phyloP scores from a whole-genome alignment of 2,113 vertebrate genomes.

The Malurus elegans region DNA sequence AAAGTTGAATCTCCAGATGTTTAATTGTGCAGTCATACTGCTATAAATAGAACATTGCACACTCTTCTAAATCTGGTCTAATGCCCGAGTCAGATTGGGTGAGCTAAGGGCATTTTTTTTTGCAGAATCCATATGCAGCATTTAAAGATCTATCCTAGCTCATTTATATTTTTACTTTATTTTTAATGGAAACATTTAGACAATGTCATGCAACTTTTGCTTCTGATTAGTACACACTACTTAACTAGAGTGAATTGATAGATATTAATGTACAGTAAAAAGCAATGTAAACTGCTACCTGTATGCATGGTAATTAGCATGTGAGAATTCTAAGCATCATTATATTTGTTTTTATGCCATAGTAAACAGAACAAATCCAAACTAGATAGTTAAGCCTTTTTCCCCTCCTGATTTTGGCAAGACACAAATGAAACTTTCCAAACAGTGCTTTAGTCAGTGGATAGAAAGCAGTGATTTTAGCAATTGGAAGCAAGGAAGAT shows the following conservation, averaged over 20 bases:
- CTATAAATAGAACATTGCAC: neutral
- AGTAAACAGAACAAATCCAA: slow-evolving; percentile 4
- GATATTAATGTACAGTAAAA: neutral
- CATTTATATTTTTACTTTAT: neutral
- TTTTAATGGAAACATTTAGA: neutral
- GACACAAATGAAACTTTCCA: neutral
- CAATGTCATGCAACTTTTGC: neutral
- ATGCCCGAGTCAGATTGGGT: neutral
- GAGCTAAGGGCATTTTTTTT: neutral
- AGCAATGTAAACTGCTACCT: neutral
- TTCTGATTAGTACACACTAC: neutral
- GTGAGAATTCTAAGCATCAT: neutral
- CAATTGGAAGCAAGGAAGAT: neutral
- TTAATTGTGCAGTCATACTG: neutral
- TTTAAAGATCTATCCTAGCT: neutral
- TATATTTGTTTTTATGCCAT: neutral
- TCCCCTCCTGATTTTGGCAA: neutral
- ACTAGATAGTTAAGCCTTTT: neutral
- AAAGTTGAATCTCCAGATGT: neutral
- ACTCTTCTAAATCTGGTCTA: neutral
- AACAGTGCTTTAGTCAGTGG: neutral
- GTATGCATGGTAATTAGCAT: neutral
- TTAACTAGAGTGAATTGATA: neutral
- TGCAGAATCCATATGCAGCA: neutral
- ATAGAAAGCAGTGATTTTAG: neutral